These are phyloP conservation scores for Oligia fasciuncula DNA, from an alignment of 2,888 invertebrate genomes.

Conservation along the genomic window DNA sequence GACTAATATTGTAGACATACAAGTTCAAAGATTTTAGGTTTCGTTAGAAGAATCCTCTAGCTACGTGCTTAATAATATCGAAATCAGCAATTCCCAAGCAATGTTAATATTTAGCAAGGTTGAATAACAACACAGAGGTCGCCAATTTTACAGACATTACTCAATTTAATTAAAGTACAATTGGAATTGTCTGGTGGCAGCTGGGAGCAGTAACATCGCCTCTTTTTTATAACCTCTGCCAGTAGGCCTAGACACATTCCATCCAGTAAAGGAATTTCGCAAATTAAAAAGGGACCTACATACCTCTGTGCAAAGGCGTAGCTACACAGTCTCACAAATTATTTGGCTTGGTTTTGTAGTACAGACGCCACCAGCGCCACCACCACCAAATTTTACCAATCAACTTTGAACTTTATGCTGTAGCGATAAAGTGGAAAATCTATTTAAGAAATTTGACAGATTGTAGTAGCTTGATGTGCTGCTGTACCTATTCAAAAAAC, in stretches of 20 bases:
- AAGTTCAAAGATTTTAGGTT: not conserved
- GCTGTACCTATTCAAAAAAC: no score
- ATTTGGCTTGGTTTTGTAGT: slow-evolving; percentile 13
- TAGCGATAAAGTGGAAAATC: no score
- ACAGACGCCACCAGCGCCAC: not conserved
- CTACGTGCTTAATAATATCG: not conserved
- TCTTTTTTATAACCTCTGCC: slow-evolving; percentile 43
- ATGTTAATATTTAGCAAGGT: slow-evolving; percentile 19
- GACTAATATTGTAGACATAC: not conserved
- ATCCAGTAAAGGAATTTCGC: slow-evolving; percentile 55
- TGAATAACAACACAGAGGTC: slow-evolving; percentile 12
- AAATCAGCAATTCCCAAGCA: slow-evolving; percentile 6
- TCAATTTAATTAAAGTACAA: slow-evolving; percentile 54
- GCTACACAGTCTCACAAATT: not conserved
- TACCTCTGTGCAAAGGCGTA: not conserved
- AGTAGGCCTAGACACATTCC: slow-evolving; percentile 52
- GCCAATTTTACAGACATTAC: slow-evolving; percentile 45
- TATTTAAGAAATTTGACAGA: no score
- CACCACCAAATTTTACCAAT: no score
- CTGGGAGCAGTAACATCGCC: slow-evolving; percentile 14
- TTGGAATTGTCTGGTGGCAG: slow-evolving; percentile 32
- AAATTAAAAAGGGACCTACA: slow-evolving; percentile 50
- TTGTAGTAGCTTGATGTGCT: no score
- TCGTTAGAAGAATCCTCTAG: not conserved
- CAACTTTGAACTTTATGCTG: no score